A percentile compares a stretch with the other conserved stretches of the same genome.
These are phyloP conservation scores for Danaus chrysippus DNA, from an alignment of 2,888 invertebrate species.

Conservation along the genomic window DNA sequence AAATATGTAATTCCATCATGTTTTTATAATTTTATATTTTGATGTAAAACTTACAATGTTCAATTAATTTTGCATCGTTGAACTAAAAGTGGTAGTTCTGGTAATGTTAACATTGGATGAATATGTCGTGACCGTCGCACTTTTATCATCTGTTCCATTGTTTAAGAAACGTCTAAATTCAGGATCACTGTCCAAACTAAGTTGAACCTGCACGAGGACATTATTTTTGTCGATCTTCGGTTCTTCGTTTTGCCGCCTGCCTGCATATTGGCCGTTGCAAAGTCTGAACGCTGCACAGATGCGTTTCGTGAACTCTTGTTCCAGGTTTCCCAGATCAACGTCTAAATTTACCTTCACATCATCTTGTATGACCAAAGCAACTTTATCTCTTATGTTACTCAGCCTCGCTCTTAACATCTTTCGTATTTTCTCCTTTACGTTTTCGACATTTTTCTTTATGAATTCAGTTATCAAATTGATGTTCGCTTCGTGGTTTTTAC, in stretches of 20 bases:
- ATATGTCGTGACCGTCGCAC: neutral
- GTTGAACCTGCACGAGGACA: slow-evolving; percentile 45
- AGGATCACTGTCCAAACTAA: slow-evolving; percentile 44
- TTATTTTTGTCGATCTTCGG: slow-evolving; percentile 32
- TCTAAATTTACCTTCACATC: slow-evolving; percentile 50
- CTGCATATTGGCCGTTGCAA: slow-evolving; percentile 45
- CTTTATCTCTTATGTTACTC: slow-evolving; percentile 28
- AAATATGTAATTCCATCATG: too few species aligned
- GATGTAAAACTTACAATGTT: too few species aligned
- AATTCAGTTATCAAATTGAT: slow-evolving; percentile 41
- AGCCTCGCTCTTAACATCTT: slow-evolving; percentile 32
- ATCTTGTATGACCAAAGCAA: slow-evolving; percentile 43
- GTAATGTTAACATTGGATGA: slow-evolving; percentile 13
- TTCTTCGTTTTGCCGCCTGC: slow-evolving; percentile 22
- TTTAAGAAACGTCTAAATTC: slow-evolving; percentile 16
- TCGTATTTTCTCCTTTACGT: slow-evolving; percentile 35
- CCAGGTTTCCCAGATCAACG: slow-evolving; percentile 49
- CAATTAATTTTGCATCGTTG: neutral
- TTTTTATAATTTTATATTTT: too few species aligned
- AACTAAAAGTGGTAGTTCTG: slow-evolving; percentile 10
- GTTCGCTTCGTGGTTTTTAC: slow-evolving; percentile 41
- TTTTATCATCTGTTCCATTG: neutral
- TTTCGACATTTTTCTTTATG: slow-evolving; percentile 35
- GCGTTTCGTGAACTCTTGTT: slow-evolving; percentile 35
- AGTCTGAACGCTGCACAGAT: slow-evolving; percentile 49